These are phyloP conservation scores for Tonatia bakeri DNA, from an alignment of 2,113 vertebrate species.

Conservation along the genomic window DNA sequence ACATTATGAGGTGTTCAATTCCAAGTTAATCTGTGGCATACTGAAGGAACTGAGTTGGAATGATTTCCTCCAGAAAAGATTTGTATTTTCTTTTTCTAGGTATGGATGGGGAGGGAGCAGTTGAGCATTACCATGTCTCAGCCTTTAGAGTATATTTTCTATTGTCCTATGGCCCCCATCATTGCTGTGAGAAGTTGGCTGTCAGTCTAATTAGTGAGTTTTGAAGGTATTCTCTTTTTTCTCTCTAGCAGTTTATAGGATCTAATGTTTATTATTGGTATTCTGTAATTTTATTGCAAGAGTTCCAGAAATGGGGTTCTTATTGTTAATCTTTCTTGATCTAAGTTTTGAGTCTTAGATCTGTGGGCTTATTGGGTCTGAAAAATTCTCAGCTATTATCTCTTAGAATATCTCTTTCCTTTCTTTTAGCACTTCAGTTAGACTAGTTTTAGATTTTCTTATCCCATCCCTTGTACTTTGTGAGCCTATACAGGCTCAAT, in stretches of 20 bases:
- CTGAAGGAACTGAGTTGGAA: not conserved
- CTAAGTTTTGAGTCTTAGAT: not conserved
- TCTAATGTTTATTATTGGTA: not conserved
- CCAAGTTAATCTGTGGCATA: not conserved
- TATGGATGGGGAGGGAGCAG: not conserved
- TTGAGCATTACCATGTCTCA: not conserved
- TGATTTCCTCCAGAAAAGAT: not conserved
- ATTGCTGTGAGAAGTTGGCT: not conserved
- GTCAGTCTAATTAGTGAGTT: not conserved
- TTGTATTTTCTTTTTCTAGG: not conserved
- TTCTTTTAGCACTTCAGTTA: not conserved
- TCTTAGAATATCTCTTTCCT: not conserved
- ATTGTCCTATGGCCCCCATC: not conserved
- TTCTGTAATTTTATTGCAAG: not conserved
- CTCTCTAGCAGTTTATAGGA: not conserved
- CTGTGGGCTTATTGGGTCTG: not conserved
- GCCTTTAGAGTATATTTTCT: not conserved
- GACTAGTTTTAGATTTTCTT: not conserved
- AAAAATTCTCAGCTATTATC: not conserved
- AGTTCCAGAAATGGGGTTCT: not conserved
- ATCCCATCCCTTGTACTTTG: not conserved
- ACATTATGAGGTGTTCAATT: not conserved
- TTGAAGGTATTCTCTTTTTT: not conserved
- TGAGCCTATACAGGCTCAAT: not conserved
- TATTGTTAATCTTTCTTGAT: not conserved